Conservation (phyloP, 2,797 vertebrate genomes). For the Cygnus olor region DNA sequence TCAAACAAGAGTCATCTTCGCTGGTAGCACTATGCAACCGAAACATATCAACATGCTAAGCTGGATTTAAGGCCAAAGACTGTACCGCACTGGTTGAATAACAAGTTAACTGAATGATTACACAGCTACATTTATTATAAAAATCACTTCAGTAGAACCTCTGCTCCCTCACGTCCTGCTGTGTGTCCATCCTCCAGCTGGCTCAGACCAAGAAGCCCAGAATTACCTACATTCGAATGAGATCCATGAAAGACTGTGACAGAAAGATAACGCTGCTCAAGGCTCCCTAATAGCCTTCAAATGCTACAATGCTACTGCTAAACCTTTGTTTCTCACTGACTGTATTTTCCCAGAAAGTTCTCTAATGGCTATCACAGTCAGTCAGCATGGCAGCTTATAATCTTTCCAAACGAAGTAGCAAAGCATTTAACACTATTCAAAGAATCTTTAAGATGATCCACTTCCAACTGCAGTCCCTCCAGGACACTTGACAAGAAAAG, state of each 20-base stretch:
- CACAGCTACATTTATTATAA: not conserved
- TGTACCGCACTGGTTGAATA: constrained; percentile 25
- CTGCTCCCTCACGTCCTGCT: not conserved
- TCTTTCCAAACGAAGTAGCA: not conserved
- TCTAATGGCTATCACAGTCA: constrained; percentile 9
- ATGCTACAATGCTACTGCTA: not conserved
- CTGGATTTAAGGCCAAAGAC: constrained; percentile 53
- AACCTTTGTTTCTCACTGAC: not conserved
- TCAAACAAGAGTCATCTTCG: constrained; percentile 17
- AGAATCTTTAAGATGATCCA: not conserved
- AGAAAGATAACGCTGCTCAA: not conserved
- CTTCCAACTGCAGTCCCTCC: not conserved
- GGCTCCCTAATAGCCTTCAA: not conserved
- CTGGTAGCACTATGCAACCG: constrained; percentile 23
- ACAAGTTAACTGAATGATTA: constrained; percentile 42
- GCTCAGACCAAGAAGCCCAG: not conserved
- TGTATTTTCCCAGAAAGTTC: not conserved
- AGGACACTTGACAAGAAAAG: not conserved
- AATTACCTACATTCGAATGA: not conserved
- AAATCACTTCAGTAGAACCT: not conserved
- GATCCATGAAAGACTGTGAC: not conserved
- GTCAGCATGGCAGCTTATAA: not conserved
- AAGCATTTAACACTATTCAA: constrained; percentile 8
- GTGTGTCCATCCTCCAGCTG: not conserved
- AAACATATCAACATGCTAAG: constrained; percentile 42